Evolutionary conservation across 1,140 invertebrate species (phyloP), one percentile per base, ranked within the genome.

Genomic region (Neuroterus valhalla): DNA sequence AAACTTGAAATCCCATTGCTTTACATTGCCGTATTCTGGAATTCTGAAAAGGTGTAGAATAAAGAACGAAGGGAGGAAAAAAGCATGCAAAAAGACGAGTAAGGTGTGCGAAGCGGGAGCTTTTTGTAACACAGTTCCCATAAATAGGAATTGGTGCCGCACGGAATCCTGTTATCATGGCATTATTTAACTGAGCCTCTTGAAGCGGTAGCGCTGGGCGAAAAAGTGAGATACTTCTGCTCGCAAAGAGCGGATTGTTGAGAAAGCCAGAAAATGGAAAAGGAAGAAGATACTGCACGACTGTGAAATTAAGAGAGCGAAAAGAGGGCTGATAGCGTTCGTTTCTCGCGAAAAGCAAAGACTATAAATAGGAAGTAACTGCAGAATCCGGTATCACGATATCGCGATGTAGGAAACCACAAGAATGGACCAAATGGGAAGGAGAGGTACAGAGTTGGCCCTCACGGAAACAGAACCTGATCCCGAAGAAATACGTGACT

Each of bases 401-500:
- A 38, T 38, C 31, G 31, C 31, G 6, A 62, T n/a, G n/a, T n/a
- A n/a, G n/a, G n/a, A n/a, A n/a, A n/a, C 55, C 55, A 38, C 69
- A 21, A 38, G 31, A 38, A 38, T 38, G 31, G 1, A 38, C 31
- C 46, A 15, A 26, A 70, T 50, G 70, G 72, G 75, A 23, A 31
- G 52, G 21, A 26, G 46, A 48, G 46, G 78, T 77, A 75, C 75
- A 72, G 68, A 76, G 81, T 77, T 75, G 79, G 78, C 82, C 85
- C 83, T 84, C 79, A 71, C 77, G 74, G 80, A 82, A 86, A 83
- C 83, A 82, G 82, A 86, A 87, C 79, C 85, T 87, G 86, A 87
- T 87, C 86, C 86, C 77, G 67, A 77, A 75, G 68, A 83, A 78
- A 81, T 81, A 85, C 86, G 86, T 88, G 86, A 87, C 81, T 77